Evolutionary conservation across 2,113 vertebrate genomes (phyloP).

Genomic region (Crotophaga sulcirostris): DNA sequence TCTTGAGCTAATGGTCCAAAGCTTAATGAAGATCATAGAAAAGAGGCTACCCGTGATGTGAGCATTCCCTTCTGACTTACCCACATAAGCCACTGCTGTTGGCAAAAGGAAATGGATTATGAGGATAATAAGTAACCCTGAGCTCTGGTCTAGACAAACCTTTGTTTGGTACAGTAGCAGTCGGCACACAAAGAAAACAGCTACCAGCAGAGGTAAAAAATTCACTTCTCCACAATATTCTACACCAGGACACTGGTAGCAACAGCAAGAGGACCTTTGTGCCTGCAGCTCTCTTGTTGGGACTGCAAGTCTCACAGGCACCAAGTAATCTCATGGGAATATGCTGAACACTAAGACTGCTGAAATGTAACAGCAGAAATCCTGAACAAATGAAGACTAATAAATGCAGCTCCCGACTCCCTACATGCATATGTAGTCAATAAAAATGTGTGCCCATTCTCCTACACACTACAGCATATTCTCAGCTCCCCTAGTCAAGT

Average conservation of each 20-base stretch:
- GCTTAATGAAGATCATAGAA: conserved; percentile 56
- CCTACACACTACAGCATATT: neutral
- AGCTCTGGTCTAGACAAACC: conserved; percentile 24
- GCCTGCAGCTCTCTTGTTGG: neutral
- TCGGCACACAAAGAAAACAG: neutral
- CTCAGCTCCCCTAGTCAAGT: neutral
- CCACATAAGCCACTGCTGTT: conserved; percentile 19
- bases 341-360: neutral
- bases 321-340: neutral
- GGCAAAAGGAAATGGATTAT: conserved; percentile 43
- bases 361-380: neutral
- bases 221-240: neutral
- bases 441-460: neutral
- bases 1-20: conserved; percentile 58
- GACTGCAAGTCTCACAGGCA: neutral
- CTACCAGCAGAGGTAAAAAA: neutral
- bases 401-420: neutral
- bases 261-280: neutral
- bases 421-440: neutral
- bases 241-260: neutral
- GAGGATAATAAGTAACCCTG: conserved; percentile 13
- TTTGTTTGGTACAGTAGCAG: neutral
- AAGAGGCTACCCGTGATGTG: conserved; percentile 33
- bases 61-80: conserved; percentile 51
- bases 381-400: neutral